Percentiles rank a stretch among this genome's conserved stretches.
Evolutionary conservation across 2,113 vertebrate species (phyloP).

Genomic region (Glareola pratincola): DNA sequence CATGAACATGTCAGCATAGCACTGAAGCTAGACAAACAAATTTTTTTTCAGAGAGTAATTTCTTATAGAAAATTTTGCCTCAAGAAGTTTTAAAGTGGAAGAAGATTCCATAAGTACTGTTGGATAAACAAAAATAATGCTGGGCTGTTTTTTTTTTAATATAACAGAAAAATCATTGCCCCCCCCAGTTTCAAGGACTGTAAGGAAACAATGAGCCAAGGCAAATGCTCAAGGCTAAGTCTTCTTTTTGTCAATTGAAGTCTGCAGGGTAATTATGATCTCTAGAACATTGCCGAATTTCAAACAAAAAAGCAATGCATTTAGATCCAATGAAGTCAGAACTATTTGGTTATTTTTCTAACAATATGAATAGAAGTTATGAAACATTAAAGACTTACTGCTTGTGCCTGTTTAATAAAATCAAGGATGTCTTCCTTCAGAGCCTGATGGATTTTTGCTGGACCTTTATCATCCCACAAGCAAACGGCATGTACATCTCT

Average conservation of each 20-base stretch:
- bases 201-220: background rate
- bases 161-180: background rate
- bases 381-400: slow-evolving; percentile 78
- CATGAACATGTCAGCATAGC: background rate
- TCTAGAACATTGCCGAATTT: background rate
- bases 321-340: background rate
- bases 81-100: background rate
- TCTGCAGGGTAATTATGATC: background rate
- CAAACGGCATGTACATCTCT: slow-evolving; percentile 98
- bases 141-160: background rate
- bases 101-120: background rate
- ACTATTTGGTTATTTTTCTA: background rate
- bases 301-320: background rate
- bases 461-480: slow-evolving; percentile 99
- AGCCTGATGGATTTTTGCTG: slow-evolving; percentile 98
- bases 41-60: background rate
- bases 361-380: background rate
- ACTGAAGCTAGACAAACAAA: background rate
- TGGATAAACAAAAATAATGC: background rate
- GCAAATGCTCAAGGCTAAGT: slow-evolving; percentile 1
- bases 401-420: slow-evolving; percentile 99
- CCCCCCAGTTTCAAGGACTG: background rate
- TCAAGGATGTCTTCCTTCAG: slow-evolving; percentile 99
- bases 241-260: background rate
- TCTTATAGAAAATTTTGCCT: background rate